Conservation (phyloP, 2,888 invertebrate genomes). For the Aphidius colemani region DNA sequence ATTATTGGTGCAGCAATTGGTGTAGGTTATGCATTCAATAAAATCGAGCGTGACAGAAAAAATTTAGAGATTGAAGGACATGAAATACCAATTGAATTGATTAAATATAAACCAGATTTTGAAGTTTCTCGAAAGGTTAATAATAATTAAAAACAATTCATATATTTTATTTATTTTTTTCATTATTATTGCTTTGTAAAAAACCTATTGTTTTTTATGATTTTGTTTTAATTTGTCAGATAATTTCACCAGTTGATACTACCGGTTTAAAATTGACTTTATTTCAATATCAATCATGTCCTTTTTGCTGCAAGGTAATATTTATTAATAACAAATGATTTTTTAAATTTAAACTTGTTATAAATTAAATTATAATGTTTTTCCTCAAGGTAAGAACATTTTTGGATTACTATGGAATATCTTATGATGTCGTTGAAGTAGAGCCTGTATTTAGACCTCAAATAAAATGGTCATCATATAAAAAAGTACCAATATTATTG, state of each 20-base stretch:
- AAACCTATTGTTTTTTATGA: background rate
- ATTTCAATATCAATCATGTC: constrained; percentile 97
- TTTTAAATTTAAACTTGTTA: background rate
- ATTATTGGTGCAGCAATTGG: constrained; percentile 64
- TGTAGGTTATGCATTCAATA: constrained; percentile 62
- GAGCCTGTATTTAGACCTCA: constrained; percentile 92
- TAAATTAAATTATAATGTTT: too few species aligned
- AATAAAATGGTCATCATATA: constrained; percentile 91
- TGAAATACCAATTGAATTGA: constrained; percentile 50
- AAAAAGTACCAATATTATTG: constrained; percentile 92
- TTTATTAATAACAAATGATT: background rate
- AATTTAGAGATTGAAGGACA: constrained; percentile 61
- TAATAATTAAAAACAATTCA: constrained; percentile 2
- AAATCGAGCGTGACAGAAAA: constrained; percentile 57
- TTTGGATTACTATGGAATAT: constrained; percentile 89
- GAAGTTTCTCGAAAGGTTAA: constrained; percentile 62
- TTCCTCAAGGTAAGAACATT: constrained; percentile 68
- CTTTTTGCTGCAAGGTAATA: constrained; percentile 91
- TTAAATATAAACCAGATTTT: constrained; percentile 60
- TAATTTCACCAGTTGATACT: constrained; percentile 68
- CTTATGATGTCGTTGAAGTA: constrained; percentile 95
- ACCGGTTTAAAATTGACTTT: constrained; percentile 79
- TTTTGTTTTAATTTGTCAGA: constrained; percentile 61
- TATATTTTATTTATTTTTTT: constrained; percentile 1
- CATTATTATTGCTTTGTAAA: background rate